A percentile compares a stretch with the other conserved stretches of the same genome.
These are phyloP conservation scores for Cyanistes caeruleus DNA, from an alignment of 2,113 vertebrate species.

Conservation along the genomic window DNA sequence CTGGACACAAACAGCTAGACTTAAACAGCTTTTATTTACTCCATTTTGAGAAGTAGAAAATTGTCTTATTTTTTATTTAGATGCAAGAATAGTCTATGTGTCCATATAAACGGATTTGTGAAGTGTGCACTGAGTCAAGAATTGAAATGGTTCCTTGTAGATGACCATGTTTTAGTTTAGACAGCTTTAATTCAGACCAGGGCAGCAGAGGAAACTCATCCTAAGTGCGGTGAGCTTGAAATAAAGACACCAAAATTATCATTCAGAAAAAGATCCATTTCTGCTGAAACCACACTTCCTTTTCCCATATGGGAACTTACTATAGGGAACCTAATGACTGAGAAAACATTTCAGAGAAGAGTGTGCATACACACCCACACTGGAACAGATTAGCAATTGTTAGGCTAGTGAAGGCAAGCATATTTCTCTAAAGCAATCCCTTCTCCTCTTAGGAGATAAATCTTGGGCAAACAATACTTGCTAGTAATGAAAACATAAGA, in stretches of 20 bases:
- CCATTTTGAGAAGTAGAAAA: background rate
- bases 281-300: conserved; percentile 20
- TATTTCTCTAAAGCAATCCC: conserved; percentile 30
- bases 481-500: background rate
- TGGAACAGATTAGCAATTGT: conserved; percentile 45
- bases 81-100: background rate
- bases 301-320: conserved; percentile 4
- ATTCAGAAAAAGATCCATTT: conserved; percentile 44
- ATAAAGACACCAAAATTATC: conserved; percentile 5
- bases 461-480: conserved; percentile 47
- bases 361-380: background rate
- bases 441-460: conserved; percentile 35
- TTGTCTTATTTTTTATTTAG: background rate
- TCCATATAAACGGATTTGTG: background rate
- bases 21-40: background rate
- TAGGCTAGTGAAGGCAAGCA: conserved; percentile 25
- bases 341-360: conserved; percentile 39
- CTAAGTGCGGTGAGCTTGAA: background rate
- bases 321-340: background rate
- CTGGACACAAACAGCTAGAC: background rate
- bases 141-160: conserved; percentile 4
- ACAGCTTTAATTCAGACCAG: background rate
- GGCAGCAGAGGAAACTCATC: conserved; percentile 1
- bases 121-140: background rate
- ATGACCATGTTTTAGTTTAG: conserved; percentile 25